Conservation (phyloP, 2,113 vertebrate genomes). For the Gavia stellata region DNA sequence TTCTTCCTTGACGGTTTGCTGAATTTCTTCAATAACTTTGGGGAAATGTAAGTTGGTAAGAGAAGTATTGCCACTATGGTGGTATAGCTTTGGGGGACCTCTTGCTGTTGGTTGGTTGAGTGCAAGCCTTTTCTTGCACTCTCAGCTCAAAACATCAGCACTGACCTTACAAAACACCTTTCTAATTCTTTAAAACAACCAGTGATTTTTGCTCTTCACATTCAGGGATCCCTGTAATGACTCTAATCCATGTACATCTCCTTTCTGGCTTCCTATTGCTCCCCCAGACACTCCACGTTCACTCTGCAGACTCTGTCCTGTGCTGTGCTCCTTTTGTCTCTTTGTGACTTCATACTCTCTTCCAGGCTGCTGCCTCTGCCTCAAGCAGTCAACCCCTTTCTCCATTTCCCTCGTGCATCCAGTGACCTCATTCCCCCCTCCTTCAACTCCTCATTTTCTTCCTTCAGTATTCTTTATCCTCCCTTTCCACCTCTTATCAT, state of each 20-base stretch:
- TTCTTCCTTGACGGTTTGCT: no score
- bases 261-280: background rate
- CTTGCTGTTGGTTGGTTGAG: no score
- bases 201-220: background rate
- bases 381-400: background rate
- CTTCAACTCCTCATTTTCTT: conserved; percentile 6
- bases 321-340: background rate
- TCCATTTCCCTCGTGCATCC: background rate
- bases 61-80: no score
- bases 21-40: no score
- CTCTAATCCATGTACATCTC: background rate
- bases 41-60: no score
- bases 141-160: background rate
- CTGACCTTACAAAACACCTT: background rate
- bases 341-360: background rate
- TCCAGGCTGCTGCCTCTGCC: background rate
- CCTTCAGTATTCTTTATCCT: background rate
- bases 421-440: background rate
- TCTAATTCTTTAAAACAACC: background rate
- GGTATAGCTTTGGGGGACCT: no score
- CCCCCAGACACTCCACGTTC: background rate
- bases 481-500: background rate
- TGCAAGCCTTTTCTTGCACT: background rate
- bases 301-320: background rate
- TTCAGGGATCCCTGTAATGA: background rate